Base-by-base conservation (phyloP, 2,888 invertebrate species). In the Calliphora vomitoria region DNA sequence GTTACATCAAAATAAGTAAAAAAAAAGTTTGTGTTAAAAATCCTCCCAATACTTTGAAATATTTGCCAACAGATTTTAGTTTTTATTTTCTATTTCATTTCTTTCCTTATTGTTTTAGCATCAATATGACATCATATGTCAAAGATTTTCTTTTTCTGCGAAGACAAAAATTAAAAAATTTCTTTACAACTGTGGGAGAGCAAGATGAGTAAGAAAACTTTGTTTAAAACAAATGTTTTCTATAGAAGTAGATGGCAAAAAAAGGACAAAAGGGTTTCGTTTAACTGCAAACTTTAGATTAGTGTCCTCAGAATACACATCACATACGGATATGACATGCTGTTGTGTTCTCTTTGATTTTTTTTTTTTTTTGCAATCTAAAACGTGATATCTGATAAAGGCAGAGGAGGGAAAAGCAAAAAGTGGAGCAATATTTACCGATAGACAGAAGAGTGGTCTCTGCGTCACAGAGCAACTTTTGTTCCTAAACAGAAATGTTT, bases 41-140 rank as follows among this genome's bases (percentile, higher is more conserved):
- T 58, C 25, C 3, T 58, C 31, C 31, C 31, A 60, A 31, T 20
- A 20, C 55, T 58, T 44, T 2, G 35, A 38, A 41, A n/a, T 66
- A 66, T 68, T 68, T 68, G 44, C 44, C 13, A 68, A 68, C 44
- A 47, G 15, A 44, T 68, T 35, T 35, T 35, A 35, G 35, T 35
- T 35, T 35, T 35, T 35, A 0, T 35, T 35, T 35, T 35, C 35
- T 4, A 35, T 35, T 68, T 47, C 25, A 20, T 35, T 78, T 35
- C 15, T 64, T 62, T 60, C 10, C n/a, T 58, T 53, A 58, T 50
- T 72, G 55, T 80, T 66, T 74, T 20, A 79, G 31, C 69, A 62
- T 64, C 81, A 76, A 62, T 76, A 69, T 75, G 80, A 81, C 75
- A 75, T 75, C 53, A 53, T 62, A 35, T 81, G 60, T 64, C 75